Evolutionary conservation across 2,113 vertebrate genomes (phyloP).

Genomic region (human): DNA sequence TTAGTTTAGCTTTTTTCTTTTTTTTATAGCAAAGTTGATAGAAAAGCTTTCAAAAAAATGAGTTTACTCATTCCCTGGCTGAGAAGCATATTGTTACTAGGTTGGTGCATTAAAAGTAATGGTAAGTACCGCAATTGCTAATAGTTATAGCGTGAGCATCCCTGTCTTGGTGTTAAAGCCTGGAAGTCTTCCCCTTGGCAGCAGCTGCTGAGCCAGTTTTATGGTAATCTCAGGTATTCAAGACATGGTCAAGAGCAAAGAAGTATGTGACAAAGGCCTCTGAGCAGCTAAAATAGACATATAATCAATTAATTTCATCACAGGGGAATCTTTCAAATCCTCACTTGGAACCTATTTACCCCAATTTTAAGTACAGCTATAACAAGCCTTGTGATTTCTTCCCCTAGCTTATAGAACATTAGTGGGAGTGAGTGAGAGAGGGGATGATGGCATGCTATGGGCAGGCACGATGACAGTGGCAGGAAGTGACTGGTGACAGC

Average conservation of each 20-base stretch:
- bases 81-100: background rate
- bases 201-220: background rate
- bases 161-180: background rate
- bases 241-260: background rate
- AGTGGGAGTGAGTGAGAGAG: background rate
- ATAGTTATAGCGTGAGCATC: background rate
- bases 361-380: background rate
- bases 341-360: background rate
- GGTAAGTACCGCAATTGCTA: too few relatives aligned
- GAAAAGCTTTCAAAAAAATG: background rate
- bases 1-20: background rate
- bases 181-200: background rate
- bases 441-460: background rate
- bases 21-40: constrained; percentile 5
- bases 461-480: background rate
- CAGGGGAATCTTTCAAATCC: background rate
- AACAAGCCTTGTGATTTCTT: background rate
- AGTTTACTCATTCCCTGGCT: background rate
- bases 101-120: too few relatives aligned
- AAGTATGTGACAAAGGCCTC: background rate
- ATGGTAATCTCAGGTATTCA: background rate
- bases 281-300: background rate
- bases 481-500: background rate
- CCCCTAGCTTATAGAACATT: background rate
- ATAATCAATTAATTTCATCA: background rate